Evolutionary conservation across 2,888 invertebrate species (phyloP).

Genomic region (Harpagoxenus sublaevis): DNA sequence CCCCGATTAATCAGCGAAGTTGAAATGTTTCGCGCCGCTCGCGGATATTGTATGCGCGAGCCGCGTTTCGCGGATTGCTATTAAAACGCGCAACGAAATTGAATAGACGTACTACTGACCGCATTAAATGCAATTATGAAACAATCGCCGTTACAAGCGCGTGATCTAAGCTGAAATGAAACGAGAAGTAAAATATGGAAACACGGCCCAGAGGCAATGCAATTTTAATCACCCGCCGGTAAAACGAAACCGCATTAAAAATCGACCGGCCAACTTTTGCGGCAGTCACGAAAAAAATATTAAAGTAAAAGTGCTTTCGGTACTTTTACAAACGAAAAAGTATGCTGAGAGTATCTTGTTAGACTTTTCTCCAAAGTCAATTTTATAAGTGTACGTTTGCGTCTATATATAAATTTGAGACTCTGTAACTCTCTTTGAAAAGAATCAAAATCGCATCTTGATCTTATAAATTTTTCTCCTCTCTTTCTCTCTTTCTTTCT

Average conservation of each 20-base stretch:
- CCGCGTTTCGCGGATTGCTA: conserved; percentile 1
- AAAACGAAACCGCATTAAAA: conserved; percentile 23
- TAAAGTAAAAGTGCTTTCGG: neutral
- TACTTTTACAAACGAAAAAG: neutral
- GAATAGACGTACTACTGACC: conserved; percentile 42
- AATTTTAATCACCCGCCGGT: conserved; percentile 25
- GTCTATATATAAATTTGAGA: neutral
- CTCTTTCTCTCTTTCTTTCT: neutral
- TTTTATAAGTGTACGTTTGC: neutral
- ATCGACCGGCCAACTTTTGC: neutral
- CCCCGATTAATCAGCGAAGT: conserved; percentile 51
- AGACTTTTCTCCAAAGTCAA: neutral
- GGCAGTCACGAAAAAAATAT: conserved; percentile 1
- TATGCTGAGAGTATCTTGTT: too few relatives aligned
- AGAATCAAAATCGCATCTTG: neutral
- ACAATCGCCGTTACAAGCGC: conserved; percentile 40
- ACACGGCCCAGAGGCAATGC: neutral
- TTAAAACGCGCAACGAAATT: conserved; percentile 41
- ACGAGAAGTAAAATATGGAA: conserved; percentile 28
- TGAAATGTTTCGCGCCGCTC: conserved; percentile 43
- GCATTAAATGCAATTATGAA: conserved; percentile 52
- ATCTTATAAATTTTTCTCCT: neutral
- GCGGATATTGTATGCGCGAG: conserved; percentile 16
- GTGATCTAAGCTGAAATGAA: conserved; percentile 26
- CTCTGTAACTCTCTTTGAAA: neutral